Evolutionary conservation across 1,140 invertebrate species (phyloP), one percentile per base, ranked within the genome.

Genomic region (Lineus longissimus): DNA sequence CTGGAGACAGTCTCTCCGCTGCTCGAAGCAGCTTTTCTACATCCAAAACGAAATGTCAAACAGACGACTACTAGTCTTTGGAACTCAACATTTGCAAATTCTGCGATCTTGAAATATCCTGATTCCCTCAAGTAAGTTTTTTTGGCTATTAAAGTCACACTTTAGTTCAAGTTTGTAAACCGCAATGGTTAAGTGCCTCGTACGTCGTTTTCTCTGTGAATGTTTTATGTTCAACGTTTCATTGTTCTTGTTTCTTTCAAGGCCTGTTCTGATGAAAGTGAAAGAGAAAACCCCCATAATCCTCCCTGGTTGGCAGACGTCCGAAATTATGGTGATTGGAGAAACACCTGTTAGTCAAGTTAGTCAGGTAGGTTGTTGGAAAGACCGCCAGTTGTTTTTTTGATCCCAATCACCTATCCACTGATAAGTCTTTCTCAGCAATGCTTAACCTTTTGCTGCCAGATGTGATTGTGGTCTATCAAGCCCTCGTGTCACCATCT

Each of bases 331-430:
- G 33, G 68, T 76, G 0, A 68, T 78, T 17, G 73, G 71, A 19
- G 76, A 78, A 54, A 76, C 76, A 11, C 76, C 76, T 22, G 51
- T 73, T 29, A 76, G 74, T 66, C 75, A 78, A 66, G 67, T 73
- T 64, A 76, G 69, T 51, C 73, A 76, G 72, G 70, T 73, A 45
- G n/a, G n/a, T n/a, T n/a, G n/a, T n/a, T n/a, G n/a, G n/a, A n/a
- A n/a, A n/a, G 43, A 22, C n/a, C n/a, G n/a, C n/a, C n/a, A n/a
- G n/a, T n/a, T n/a, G n/a, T n/a, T n/a, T n/a, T n/a, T n/a, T n/a
- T n/a, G n/a, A n/a, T n/a, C n/a, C n/a, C n/a, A n/a, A n/a, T n/a
- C n/a, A n/a, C n/a, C n/a, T n/a, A n/a, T n/a, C n/a, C n/a, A n/a
- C n/a, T n/a, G n/a, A n/a, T n/a, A n/a, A n/a, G n/a, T n/a, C n/a